Percentiles rank a stretch among this genome's conserved stretches.
Evolutionary conservation across 2,797 vertebrate genomes (phyloP).

Genomic region (Cyprinodon diabolis): DNA sequence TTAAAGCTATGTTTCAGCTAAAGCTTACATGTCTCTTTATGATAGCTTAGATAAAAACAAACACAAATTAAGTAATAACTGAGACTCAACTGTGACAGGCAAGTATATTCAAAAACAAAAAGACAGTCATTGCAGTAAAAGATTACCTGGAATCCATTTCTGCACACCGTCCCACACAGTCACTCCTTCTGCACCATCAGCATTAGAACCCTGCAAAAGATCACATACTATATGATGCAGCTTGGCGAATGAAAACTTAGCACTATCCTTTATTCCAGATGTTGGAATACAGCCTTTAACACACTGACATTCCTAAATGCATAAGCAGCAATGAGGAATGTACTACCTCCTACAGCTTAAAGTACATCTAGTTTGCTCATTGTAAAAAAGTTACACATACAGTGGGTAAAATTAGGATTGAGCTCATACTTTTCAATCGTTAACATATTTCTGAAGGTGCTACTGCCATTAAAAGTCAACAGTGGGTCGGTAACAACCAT

Average conservation of each 20-base stretch:
- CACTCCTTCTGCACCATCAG: neutral
- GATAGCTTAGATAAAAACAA: neutral
- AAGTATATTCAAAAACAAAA: neutral
- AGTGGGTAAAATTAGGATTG: neutral
- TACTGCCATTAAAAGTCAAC: too few species aligned
- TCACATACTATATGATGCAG: conserved; percentile 22
- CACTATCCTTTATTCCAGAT: neutral
- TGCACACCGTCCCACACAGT: conserved; percentile 14
- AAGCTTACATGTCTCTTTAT: neutral
- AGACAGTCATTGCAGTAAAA: neutral
- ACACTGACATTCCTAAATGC: neutral
- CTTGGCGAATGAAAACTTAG: conserved; percentile 1
- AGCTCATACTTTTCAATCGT: too few species aligned
- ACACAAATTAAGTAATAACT: neutral
- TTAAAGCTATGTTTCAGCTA: too few species aligned
- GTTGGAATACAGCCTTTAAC: neutral
- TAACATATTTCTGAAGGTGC: neutral
- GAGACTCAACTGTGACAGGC: neutral
- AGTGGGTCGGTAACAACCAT: too few species aligned
- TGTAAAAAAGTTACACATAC: neutral
- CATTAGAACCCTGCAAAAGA: conserved; percentile 19
- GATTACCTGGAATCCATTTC: conserved; percentile 49
- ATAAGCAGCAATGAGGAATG: neutral
- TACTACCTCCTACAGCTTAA: neutral
- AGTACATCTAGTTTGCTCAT: neutral